phyloP scores from a whole-genome alignment of 2,888 invertebrate genomes.

The Pseudococcus viburni region DNA sequence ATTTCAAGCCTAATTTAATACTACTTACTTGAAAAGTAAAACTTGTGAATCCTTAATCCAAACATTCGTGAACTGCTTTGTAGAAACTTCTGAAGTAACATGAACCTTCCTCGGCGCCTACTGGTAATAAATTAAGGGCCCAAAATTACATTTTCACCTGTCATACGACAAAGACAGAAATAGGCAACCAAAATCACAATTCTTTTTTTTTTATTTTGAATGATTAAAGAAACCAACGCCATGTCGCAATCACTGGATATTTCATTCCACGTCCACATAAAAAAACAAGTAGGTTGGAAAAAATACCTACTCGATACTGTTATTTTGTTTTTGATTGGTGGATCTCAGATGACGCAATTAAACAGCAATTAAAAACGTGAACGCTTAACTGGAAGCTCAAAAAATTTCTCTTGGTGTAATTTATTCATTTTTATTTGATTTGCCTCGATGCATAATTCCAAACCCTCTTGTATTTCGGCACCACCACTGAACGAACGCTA shows the following conservation, averaged over 20 bases:
- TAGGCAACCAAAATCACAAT: conserved; percentile 14
- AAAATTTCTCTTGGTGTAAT: no score
- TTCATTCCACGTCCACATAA: not conserved
- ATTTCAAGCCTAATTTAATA: not conserved
- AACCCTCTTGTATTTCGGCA: no score
- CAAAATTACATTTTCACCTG: conserved; percentile 60
- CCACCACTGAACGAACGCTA: no score
- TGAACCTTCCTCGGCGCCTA: conserved; percentile 58
- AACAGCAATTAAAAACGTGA: no score
- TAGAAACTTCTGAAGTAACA: conserved; percentile 47
- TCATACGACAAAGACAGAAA: conserved; percentile 57
- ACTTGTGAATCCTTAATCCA: not conserved
- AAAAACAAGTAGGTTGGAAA: not conserved
- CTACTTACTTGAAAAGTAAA: conserved; percentile 28
- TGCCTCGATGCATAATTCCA: no score
- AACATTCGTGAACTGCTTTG: conserved; percentile 47
- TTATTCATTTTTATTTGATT: no score
- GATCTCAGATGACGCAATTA: no score
- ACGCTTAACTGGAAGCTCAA: no score
- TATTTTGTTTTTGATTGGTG: not conserved
- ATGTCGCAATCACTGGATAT: conserved; percentile 6
- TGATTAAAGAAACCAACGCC: conserved; percentile 7
- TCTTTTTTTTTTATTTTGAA: conserved; percentile 17
- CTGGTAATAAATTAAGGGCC: conserved; percentile 58
- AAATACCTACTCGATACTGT: not conserved